These are phyloP conservation scores for Atlantisia rogersi DNA, from an alignment of 2,113 vertebrate species.

Conservation along the genomic window DNA sequence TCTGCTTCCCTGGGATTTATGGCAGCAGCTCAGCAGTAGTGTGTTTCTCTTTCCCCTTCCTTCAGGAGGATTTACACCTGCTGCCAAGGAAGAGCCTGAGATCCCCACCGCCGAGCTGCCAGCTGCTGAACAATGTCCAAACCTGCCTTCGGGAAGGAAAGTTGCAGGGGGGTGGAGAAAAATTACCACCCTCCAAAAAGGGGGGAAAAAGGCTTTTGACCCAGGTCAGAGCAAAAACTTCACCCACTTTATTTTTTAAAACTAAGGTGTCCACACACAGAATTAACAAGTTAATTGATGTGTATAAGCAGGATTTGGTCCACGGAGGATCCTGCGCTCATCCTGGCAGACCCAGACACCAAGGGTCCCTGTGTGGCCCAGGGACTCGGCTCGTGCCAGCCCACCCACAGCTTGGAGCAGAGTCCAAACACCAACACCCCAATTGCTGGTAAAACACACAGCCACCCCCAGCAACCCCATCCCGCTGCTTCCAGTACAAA, in stretches of 20 bases:
- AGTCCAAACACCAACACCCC: fast-evolving
- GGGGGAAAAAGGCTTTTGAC: not conserved
- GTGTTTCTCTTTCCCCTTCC: not conserved
- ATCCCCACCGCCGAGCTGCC: fast-evolving
- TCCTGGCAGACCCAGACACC: fast-evolving
- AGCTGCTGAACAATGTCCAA: not conserved
- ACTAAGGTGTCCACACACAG: fast-evolving
- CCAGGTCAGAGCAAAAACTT: not conserved
- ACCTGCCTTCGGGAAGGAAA: not conserved
- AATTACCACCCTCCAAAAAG: too few species aligned
- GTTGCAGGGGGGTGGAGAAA: too few species aligned
- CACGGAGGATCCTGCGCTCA: not conserved
- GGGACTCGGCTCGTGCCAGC: too few species aligned
- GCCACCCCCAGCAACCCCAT: not conserved
- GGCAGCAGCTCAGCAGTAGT: not conserved
- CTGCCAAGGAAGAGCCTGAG: fast-evolving
- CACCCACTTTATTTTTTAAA: not conserved
- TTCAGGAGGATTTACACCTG: not conserved
- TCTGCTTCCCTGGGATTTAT: not conserved
- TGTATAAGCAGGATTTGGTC: not conserved
- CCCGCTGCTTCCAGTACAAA: not conserved
- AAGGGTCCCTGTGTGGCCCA: fast-evolving
- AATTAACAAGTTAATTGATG: not conserved
- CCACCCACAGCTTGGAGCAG: not conserved
- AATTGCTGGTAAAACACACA: not conserved